Conservation (phyloP, 2,888 invertebrate genomes). For the Melinaea menophilus region DNA sequence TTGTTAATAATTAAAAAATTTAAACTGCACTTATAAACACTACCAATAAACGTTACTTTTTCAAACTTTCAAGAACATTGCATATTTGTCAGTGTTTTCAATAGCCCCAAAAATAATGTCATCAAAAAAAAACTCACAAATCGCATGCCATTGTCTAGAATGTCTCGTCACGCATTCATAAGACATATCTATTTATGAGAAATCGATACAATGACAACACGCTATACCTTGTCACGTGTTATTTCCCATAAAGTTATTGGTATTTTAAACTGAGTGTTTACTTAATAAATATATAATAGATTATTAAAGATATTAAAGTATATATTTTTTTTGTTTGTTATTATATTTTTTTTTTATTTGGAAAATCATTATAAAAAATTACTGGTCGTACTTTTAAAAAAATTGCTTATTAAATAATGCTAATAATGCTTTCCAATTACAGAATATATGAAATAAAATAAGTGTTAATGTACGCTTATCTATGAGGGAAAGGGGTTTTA, state of each 20-base stretch:
- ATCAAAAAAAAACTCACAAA: conserved; percentile 5
- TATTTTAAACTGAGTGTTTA: conserved; percentile 1
- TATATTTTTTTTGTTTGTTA: not conserved
- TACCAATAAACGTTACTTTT: too few relatives aligned
- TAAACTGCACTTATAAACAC: too few relatives aligned
- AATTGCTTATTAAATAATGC: too few relatives aligned
- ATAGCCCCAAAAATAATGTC: not conserved
- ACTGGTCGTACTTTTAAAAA: too few relatives aligned
- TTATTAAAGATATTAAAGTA: not conserved
- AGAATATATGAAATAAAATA: too few relatives aligned
- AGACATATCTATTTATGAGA: conserved; percentile 10
- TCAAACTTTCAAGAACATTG: too few relatives aligned
- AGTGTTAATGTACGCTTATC: too few relatives aligned
- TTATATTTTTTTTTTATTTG: too few relatives aligned
- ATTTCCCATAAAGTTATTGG: conserved; percentile 12
- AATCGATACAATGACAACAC: conserved; percentile 14
- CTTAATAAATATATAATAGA: not conserved
- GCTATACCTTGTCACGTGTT: conserved; percentile 10
- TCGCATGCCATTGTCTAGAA: conserved; percentile 8
- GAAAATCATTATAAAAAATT: too few relatives aligned
- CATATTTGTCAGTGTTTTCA: not conserved
- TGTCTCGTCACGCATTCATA: conserved; percentile 10
- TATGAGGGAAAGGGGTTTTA: too few relatives aligned
- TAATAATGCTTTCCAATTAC: too few relatives aligned
- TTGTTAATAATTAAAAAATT: too few relatives aligned